Conservation (phyloP, 2,797 vertebrate genomes). For the Myiotriccus ornatus region DNA sequence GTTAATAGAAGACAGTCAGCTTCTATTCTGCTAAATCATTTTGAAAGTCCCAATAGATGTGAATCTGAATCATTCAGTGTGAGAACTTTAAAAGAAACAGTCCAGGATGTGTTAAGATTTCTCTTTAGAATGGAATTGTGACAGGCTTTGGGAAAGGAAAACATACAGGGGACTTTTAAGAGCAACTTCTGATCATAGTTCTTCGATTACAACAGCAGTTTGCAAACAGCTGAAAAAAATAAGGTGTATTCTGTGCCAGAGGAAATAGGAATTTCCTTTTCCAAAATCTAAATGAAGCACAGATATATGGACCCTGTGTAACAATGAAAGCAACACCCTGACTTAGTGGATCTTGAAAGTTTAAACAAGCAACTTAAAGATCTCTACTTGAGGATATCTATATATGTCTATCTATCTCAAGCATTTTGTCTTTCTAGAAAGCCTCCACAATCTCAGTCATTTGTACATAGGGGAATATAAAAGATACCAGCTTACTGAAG, state of each 20-base stretch:
- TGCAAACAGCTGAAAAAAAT: not conserved
- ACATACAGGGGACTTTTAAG: not conserved
- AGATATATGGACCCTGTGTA: not conserved
- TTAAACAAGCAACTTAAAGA: not conserved
- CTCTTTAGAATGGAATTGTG: not conserved
- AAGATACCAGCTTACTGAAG: not conserved
- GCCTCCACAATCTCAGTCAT: not conserved
- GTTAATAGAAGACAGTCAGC: rapidly evolving
- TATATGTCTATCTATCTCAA: not conserved
- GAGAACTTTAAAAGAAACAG: not conserved
- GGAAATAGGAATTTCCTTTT: not conserved
- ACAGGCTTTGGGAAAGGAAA: not conserved
- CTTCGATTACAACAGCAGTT: not conserved
- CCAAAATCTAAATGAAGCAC: not conserved
- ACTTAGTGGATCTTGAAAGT: not conserved
- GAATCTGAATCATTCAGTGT: not conserved
- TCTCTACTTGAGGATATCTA: not conserved
- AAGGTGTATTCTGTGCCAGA: not conserved
- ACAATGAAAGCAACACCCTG: not conserved
- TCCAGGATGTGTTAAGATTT: not conserved
- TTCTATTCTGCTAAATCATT: not conserved
- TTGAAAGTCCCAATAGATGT: not conserved
- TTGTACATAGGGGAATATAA: not conserved
- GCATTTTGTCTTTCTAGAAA: not conserved
- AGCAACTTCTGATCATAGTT: not conserved